phyloP scores from a whole-genome alignment of 2,113 vertebrate genomes.

The Scytalopus superciliaris region DNA sequence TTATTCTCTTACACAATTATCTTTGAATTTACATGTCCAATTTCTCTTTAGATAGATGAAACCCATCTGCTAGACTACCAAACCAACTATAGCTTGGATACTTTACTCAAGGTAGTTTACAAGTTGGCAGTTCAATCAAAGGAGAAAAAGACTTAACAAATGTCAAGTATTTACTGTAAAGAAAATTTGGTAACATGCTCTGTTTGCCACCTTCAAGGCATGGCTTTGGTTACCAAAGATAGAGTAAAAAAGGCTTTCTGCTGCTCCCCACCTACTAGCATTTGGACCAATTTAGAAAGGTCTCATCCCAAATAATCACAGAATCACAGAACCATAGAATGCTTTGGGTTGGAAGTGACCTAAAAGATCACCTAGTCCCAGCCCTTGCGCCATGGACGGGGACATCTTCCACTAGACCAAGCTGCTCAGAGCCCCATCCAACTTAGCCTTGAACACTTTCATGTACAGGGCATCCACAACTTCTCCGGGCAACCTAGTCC shows the following conservation, averaged over 20 bases:
- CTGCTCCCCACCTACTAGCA: not conserved
- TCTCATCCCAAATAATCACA: not conserved
- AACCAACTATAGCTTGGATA: not conserved
- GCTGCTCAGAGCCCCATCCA: not conserved
- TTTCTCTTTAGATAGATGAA: not conserved
- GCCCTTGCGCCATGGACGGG: not conserved
- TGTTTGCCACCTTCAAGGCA: not conserved
- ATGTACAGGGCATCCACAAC: not conserved
- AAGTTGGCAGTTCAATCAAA: not conserved
- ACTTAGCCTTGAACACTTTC: not conserved
- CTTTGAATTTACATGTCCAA: not conserved
- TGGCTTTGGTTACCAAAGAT: not conserved
- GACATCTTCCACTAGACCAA: not conserved
- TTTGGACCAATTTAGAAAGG: not conserved
- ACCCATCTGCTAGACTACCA: not conserved
- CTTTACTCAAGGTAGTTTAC: not conserved
- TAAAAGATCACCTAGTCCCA: not conserved
- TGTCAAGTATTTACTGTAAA: constrained; percentile 7
- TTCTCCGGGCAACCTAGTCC: not conserved
- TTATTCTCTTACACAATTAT: not conserved
- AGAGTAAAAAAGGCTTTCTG: not conserved
- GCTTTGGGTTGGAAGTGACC: not conserved
- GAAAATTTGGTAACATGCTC: not conserved
- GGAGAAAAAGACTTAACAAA: not conserved
- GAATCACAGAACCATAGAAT: not conserved